phyloP scores from a whole-genome alignment of 2,113 vertebrate genomes.

The Myxocyprinus asiaticus region DNA sequence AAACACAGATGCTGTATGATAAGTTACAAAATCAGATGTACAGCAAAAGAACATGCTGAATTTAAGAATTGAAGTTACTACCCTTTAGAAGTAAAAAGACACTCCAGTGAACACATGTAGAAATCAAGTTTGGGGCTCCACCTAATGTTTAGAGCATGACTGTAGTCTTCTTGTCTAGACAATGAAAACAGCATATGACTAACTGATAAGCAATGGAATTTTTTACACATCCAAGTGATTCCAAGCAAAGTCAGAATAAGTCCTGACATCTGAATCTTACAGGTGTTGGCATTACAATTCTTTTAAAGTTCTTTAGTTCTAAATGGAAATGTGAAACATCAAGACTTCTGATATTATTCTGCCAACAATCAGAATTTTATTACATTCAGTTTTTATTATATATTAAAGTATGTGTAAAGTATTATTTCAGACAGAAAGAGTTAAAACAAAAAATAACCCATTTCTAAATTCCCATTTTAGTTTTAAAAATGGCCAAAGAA shows the following conservation, averaged over 20 bases:
- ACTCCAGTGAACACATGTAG: neutral
- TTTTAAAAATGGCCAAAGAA: no score
- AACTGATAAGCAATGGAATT: constrained; percentile 1
- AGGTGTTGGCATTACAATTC: no score
- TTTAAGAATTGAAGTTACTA: neutral
- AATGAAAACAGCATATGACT: neutral
- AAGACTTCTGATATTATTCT: no score
- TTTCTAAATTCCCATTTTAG: no score
- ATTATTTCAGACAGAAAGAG: no score
- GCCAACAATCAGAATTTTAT: no score
- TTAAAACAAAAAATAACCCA: no score
- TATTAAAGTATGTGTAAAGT: no score
- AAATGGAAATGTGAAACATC: no score
- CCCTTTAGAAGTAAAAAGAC: neutral
- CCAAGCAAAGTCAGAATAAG: neutral
- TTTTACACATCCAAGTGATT: neutral
- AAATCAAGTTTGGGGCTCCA: constrained; percentile 3
- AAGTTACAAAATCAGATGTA: neutral
- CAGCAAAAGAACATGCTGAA: neutral
- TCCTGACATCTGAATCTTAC: no score
- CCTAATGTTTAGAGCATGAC: neutral
- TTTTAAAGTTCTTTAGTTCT: no score
- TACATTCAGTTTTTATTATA: no score
- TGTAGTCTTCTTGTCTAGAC: constrained; percentile 18
- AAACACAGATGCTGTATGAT: neutral